Percentiles rank a stretch among this genome's conserved stretches.
These are phyloP conservation scores for Cotesia glomerata DNA, from an alignment of 1,140 invertebrate genomes.

Conservation along the genomic window DNA sequence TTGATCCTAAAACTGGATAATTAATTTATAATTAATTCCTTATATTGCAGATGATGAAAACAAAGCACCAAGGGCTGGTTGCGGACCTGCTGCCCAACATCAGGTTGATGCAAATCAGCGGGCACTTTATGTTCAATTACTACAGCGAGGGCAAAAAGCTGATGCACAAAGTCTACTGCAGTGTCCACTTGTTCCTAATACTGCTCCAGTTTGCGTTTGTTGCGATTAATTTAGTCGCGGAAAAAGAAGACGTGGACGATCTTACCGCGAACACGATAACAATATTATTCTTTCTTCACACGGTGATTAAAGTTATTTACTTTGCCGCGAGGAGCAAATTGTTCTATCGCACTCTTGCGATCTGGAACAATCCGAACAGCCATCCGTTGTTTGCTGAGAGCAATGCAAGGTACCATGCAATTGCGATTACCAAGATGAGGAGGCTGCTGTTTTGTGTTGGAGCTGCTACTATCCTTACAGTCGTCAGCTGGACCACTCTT, in stretches of 20 bases:
- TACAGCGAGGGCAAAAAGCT: slow-evolving; percentile 63
- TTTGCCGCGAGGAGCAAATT: slow-evolving; percentile 75
- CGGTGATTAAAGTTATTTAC: slow-evolving; percentile 76
- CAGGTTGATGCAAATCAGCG: slow-evolving; percentile 75
- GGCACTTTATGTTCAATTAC: slow-evolving; percentile 82
- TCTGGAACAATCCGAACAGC: slow-evolving; percentile 82
- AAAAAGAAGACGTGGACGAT: slow-evolving; percentile 80
- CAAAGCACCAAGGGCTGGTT: slow-evolving; percentile 72
- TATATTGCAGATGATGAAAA: slow-evolving; percentile 69
- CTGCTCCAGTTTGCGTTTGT: slow-evolving; percentile 71
- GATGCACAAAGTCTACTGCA: slow-evolving; percentile 54
- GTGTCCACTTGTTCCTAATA: slow-evolving; percentile 69
- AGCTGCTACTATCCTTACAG: slow-evolving; percentile 66
- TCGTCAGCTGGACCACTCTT: slow-evolving; percentile 73
- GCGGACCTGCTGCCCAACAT: slow-evolving; percentile 84
- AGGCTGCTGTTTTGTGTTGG: slow-evolving; percentile 73
- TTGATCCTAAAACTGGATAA: too few species aligned
- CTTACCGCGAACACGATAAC: slow-evolving; percentile 83
- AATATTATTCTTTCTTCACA: slow-evolving; percentile 79
- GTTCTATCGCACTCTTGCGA: slow-evolving; percentile 77
- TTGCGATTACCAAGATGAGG: slow-evolving; percentile 78
- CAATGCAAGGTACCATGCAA: slow-evolving; percentile 75
- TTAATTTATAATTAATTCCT: too few species aligned
- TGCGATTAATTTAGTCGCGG: slow-evolving; percentile 71
- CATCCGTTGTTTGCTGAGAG: slow-evolving; percentile 86